These are phyloP conservation scores for Drosophila flavopinicola DNA, from an alignment of 2,888 invertebrate genomes.

Conservation along the genomic window DNA sequence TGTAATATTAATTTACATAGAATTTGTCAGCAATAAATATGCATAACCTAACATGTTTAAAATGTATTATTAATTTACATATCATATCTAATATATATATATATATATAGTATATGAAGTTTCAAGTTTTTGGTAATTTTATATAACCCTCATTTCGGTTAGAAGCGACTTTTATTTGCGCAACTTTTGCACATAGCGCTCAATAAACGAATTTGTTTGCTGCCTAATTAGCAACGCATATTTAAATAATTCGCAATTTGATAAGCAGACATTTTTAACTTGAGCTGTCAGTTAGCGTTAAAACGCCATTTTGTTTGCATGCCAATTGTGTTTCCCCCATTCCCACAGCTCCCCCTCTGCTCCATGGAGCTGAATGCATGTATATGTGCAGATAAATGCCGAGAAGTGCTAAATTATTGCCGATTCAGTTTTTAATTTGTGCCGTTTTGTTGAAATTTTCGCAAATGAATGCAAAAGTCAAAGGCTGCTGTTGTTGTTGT, in stretches of 20 bases:
- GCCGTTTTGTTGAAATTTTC: slow-evolving; percentile 65
- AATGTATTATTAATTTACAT: no score
- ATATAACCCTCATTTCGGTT: neutral
- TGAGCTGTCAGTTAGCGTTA: slow-evolving; percentile 80
- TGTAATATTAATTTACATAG: no score
- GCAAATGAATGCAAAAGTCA: slow-evolving; percentile 76
- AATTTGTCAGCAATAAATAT: no score
- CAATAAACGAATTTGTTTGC: slow-evolving; percentile 71
- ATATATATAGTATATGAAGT: no score
- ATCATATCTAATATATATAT: no score
- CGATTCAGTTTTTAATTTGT: slow-evolving; percentile 79
- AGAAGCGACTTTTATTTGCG: slow-evolving; percentile 19
- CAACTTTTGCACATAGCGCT: slow-evolving; percentile 29
- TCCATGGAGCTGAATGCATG: neutral
- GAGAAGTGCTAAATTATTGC: slow-evolving; percentile 79
- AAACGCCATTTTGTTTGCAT: slow-evolving; percentile 77
- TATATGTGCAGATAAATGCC: slow-evolving; percentile 51
- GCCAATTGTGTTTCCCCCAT: slow-evolving; percentile 36
- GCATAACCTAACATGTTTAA: no score
- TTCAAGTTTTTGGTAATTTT: no score
- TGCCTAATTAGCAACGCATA: slow-evolving; percentile 81
- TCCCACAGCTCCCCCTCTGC: neutral
- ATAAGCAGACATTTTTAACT: slow-evolving; percentile 82
- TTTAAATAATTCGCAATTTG: slow-evolving; percentile 81
- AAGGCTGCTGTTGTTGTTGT: slow-evolving; percentile 26